Base-by-base conservation (phyloP, 2,888 invertebrate genomes). In the Trissolcus japonicus region DNA sequence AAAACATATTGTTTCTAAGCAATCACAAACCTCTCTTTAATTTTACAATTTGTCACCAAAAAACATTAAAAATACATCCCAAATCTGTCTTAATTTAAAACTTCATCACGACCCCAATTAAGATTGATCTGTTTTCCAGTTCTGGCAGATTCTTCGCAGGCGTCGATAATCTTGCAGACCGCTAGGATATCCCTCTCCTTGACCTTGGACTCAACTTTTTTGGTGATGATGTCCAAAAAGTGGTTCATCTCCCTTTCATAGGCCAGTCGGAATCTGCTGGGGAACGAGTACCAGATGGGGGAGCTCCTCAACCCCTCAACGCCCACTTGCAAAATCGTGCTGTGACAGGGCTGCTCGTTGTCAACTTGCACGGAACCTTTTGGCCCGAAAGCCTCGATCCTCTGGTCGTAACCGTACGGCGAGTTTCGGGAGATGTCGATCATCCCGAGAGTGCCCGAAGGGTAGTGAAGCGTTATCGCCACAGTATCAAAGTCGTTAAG, bases 371-470 rank as follows among this genome's bases (percentile, higher is more conserved):
- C 86, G 89, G 90, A 89, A 79, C 93, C 93, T 82, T 91, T 91
- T 16, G 91, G 90, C 53, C 93, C 93, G 79, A 93, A 93, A 9
- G 91, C 92, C 89, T 94, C 94, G 0, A 94, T 83, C 77, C 94
- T 90, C 85, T 94, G 93, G 79, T 94, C 94, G 81, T 94, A 94
- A 1, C 94, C 94, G 82, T 92, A 93, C 11, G 88, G 88, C 40
- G 92, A 91, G 85, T 90, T 91, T 40, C 94, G 90, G 80, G 92
- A 92, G 67, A 93, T 89, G 84, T 94, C 94, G 53, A 93, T 92
- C 59, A 92, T 89, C 3, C 91, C 93, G 21, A 94, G 85, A 2
- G 92, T 91, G 1, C 94, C 94, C 48, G 92, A 92, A 0, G 92
- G 91, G 84, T 92, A 94, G 53, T 92, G 91, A 43, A 94, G 86